Conservation (phyloP, 2,888 invertebrate species). For the Andrena chrysosceles region DNA sequence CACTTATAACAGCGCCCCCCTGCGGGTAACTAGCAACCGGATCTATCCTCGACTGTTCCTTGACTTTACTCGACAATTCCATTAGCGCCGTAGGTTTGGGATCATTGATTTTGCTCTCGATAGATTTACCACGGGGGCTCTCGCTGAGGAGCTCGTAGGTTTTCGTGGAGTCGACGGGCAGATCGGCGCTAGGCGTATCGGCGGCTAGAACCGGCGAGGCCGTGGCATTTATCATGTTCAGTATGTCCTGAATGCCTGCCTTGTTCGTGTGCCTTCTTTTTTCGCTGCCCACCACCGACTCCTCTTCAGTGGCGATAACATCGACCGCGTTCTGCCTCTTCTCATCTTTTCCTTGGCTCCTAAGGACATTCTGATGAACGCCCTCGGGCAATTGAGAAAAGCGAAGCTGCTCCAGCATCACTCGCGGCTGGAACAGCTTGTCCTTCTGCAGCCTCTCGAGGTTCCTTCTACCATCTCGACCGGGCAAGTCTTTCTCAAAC, state of each 20-base stretch:
- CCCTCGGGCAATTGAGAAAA: slow-evolving; percentile 75
- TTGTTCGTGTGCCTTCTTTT: slow-evolving; percentile 72
- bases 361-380: slow-evolving; percentile 55
- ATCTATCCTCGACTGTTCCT: slow-evolving; percentile 18
- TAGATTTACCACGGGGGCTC: slow-evolving; percentile 15
- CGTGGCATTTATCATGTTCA: slow-evolving; percentile 80
- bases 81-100: slow-evolving; percentile 1
- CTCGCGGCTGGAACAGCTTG: slow-evolving; percentile 81
- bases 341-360: slow-evolving; percentile 35
- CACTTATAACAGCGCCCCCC: slow-evolving; percentile 2
- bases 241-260: slow-evolving; percentile 79
- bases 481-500: slow-evolving; percentile 41
- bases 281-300: slow-evolving; percentile 62
- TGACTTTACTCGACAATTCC: slow-evolving; percentile 9
- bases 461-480: slow-evolving; percentile 54
- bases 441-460: slow-evolving; percentile 77
- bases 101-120: slow-evolving; percentile 41
- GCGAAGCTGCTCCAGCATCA: slow-evolving; percentile 81
- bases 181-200: slow-evolving; percentile 76
- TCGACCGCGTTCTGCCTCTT: slow-evolving; percentile 54
- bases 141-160: slow-evolving; percentile 70
- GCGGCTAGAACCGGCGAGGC: slow-evolving; percentile 78
- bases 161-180: slow-evolving; percentile 76
- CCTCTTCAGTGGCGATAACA: slow-evolving; percentile 55
- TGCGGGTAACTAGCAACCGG: slow-evolving; percentile 37